These are phyloP conservation scores for Bellardia bayeri DNA, from an alignment of 2,888 invertebrate genomes.

Conservation along the genomic window DNA sequence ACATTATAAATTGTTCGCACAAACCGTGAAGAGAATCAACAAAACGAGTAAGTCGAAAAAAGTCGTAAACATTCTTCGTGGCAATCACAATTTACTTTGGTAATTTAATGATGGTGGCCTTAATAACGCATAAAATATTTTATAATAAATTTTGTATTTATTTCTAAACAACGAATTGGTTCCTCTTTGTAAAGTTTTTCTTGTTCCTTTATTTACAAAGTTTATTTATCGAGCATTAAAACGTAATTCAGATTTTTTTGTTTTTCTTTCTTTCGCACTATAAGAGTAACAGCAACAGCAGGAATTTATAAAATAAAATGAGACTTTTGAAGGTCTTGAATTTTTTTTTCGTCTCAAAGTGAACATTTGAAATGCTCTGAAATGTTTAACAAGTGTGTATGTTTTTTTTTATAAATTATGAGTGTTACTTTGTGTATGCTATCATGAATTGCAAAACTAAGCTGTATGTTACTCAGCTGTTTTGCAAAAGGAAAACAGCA, in stretches of 20 bases:
- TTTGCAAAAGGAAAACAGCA: conserved; percentile 8
- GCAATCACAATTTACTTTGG: conserved; percentile 41
- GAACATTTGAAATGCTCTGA: conserved; percentile 35
- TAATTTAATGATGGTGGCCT: conserved; percentile 28
- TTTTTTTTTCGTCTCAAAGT: conserved; percentile 16
- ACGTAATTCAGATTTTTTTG: background rate
- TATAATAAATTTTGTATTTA: conserved; percentile 16
- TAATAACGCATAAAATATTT: conserved; percentile 31
- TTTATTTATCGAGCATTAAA: conserved; percentile 30
- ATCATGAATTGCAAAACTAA: conserved; percentile 8
- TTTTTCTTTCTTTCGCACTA: background rate
- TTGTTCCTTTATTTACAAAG: conserved; percentile 5
- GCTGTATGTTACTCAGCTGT: background rate
- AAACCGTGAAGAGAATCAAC: background rate
- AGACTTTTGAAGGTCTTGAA: background rate
- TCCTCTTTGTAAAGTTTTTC: background rate
- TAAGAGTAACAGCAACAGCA: background rate
- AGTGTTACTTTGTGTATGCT: background rate
- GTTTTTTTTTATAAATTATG: conserved; percentile 33
- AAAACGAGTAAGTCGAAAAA: background rate
- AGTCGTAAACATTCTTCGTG: background rate
- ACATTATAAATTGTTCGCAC: background rate
- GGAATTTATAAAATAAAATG: conserved; percentile 1
- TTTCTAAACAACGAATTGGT: background rate
- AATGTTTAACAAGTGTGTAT: background rate